Evolutionary conservation across 2,113 vertebrate species (phyloP).

Genomic region (Oncorhynchus masou): DNA sequence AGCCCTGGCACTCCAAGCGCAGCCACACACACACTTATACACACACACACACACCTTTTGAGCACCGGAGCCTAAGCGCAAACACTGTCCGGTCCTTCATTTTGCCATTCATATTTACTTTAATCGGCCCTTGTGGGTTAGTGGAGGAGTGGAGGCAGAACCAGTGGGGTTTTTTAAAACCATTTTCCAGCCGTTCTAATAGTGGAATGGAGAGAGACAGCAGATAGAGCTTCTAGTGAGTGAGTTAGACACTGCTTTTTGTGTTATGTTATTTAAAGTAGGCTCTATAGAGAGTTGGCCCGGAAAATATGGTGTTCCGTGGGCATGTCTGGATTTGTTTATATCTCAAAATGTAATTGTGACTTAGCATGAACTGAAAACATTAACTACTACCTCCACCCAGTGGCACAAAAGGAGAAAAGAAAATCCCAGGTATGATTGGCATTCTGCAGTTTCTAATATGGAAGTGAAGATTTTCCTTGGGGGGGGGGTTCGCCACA

Average conservation of each 20-base stretch:
- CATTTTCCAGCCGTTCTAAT: slow-evolving; percentile 36
- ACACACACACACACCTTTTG: slow-evolving; percentile 39
- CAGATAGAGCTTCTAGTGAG: slow-evolving; percentile 9
- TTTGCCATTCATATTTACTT: slow-evolving; percentile 75
- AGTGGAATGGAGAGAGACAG: slow-evolving; percentile 18
- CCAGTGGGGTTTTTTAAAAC: slow-evolving; percentile 33
- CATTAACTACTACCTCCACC: slow-evolving; percentile 76
- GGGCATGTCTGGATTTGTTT: slow-evolving; percentile 47
- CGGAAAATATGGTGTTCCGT: slow-evolving; percentile 24
- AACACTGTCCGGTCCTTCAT: slow-evolving; percentile 68
- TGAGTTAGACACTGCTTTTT: slow-evolving; percentile 4
- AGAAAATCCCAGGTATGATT: slow-evolving; percentile 65
- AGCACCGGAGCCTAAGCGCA: slow-evolving; percentile 63
- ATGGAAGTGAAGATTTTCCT: slow-evolving; percentile 67
- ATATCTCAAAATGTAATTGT: slow-evolving; percentile 43
- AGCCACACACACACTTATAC: slow-evolving; percentile 46
- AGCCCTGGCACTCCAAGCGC: slow-evolving; percentile 32
- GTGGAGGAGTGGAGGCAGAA: slow-evolving; percentile 53
- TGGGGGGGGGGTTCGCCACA: slow-evolving; percentile 62
- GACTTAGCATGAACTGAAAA: slow-evolving; percentile 54
- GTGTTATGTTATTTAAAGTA: slow-evolving; percentile 8
- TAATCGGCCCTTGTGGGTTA: slow-evolving; percentile 55
- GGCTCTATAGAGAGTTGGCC: slow-evolving; percentile 18
- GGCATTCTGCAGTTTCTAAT: slow-evolving; percentile 68
- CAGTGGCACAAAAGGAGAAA: slow-evolving; percentile 71